Evolutionary conservation across 2,888 invertebrate species (phyloP).

Genomic region (Drosophila maculinotata): DNA sequence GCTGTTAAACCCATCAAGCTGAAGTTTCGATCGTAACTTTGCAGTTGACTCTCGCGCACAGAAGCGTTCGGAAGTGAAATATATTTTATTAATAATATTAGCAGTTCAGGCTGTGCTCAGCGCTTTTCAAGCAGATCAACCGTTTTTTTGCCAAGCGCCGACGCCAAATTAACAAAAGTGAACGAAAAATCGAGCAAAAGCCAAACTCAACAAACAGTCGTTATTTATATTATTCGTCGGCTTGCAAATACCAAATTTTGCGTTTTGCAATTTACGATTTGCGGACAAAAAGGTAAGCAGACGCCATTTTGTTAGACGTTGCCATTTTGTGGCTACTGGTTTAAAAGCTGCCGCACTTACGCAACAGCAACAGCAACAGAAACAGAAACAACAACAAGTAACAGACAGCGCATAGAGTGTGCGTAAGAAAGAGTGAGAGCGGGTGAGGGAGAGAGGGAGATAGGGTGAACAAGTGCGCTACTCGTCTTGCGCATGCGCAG

Average conservation of each 20-base stretch:
- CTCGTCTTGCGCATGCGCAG: conserved; percentile 79
- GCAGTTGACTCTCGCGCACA: conserved; percentile 86
- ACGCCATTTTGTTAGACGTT: conserved; percentile 72
- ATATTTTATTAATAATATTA: conserved; percentile 85
- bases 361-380: conserved; percentile 35
- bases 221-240: conserved; percentile 22
- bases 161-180: conserved; percentile 24
- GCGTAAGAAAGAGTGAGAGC: conserved; percentile 1
- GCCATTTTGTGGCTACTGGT: conserved; percentile 76
- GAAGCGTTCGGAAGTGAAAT: conserved; percentile 86
- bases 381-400: conserved; percentile 8
- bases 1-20: conserved; percentile 84
- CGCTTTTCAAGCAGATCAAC: conserved; percentile 33
- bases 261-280: conserved; percentile 14
- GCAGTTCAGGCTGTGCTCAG: conserved; percentile 51
- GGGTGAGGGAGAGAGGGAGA: conserved; percentile 27
- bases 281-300: conserved; percentile 56
- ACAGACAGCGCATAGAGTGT: conserved; percentile 20
- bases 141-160: conserved; percentile 19
- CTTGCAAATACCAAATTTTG: no score
- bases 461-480: conserved; percentile 53
- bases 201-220: conserved; percentile 1
- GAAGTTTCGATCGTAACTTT: conserved; percentile 85
- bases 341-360: conserved; percentile 59
- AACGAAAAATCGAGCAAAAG: conserved; percentile 22